These are phyloP conservation scores for Drosophila testacea DNA, from an alignment of 2,888 invertebrate genomes.

Conservation along the genomic window DNA sequence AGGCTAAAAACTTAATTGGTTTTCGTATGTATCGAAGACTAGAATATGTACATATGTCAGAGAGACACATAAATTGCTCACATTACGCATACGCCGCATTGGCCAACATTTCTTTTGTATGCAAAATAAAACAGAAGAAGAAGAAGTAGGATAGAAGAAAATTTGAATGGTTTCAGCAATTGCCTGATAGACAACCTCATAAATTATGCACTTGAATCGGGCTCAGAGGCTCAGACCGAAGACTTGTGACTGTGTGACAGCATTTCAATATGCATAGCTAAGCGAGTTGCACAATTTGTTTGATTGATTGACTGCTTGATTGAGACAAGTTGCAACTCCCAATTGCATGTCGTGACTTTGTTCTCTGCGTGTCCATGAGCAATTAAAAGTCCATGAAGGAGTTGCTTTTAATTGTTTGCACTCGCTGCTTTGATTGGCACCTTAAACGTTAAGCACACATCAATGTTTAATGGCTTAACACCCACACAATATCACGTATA, in stretches of 20 bases:
- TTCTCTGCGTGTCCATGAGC: slow-evolving; percentile 65
- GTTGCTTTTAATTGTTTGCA: slow-evolving; percentile 73
- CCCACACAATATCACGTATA: slow-evolving; percentile 43
- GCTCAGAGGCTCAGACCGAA: not conserved
- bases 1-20: slow-evolving; percentile 69
- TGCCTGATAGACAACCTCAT: slow-evolving; percentile 48
- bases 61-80: slow-evolving; percentile 53
- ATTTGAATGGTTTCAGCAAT: slow-evolving; percentile 37
- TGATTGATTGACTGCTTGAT: slow-evolving; percentile 72
- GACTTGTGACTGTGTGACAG: slow-evolving; percentile 52
- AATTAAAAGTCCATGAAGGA: slow-evolving; percentile 67
- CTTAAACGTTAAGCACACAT: slow-evolving; percentile 64
- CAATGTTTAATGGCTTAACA: slow-evolving; percentile 62
- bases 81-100: slow-evolving; percentile 42
- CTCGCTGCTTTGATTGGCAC: slow-evolving; percentile 66
- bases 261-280: slow-evolving; percentile 71
- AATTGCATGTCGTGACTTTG: slow-evolving; percentile 24
- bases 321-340: slow-evolving; percentile 38
- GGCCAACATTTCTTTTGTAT: slow-evolving; percentile 21
- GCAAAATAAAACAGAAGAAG: slow-evolving; percentile 13
- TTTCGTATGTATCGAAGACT: slow-evolving; percentile 39
- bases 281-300: slow-evolving; percentile 69
- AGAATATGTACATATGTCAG: not conserved
- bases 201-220: slow-evolving; percentile 60
- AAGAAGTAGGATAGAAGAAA: slow-evolving; percentile 5